Percentiles rank a stretch among this genome's conserved stretches.
These are phyloP conservation scores for Lethenteron reissneri DNA, from an alignment of 2,113 vertebrate species.

Conservation along the genomic window DNA sequence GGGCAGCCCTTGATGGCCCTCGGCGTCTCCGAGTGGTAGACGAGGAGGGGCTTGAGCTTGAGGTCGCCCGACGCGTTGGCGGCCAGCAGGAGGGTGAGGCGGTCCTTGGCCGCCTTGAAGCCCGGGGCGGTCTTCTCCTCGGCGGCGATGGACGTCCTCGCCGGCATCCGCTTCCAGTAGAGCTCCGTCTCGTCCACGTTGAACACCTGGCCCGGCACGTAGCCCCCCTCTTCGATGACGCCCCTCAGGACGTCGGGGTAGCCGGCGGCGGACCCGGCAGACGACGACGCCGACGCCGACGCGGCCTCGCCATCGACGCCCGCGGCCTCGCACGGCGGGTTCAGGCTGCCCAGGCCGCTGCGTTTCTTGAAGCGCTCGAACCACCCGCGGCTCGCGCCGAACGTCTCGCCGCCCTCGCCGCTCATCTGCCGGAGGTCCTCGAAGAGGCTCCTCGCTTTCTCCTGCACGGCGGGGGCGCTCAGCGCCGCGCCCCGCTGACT, in stretches of 20 bases:
- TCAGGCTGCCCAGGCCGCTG: neutral
- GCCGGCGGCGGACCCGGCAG: neutral
- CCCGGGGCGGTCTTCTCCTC: neutral
- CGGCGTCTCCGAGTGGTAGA: conserved; percentile 7
- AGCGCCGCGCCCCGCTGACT: neutral
- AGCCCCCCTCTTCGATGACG: neutral
- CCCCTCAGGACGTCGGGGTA: conserved; percentile 8
- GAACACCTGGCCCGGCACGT: conserved; percentile 8
- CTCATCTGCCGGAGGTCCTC: neutral
- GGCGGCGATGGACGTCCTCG: neutral
- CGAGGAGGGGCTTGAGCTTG: neutral
- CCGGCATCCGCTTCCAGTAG: conserved; percentile 2
- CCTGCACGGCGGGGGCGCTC: neutral
- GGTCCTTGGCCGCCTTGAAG: neutral
- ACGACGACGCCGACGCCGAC: neutral
- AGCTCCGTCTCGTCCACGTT: conserved; percentile 6
- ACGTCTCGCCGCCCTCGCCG: neutral
- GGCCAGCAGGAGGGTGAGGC: conserved; percentile 1
- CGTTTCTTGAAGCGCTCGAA: neutral
- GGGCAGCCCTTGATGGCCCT: conserved; percentile 5
- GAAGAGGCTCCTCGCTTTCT: neutral
- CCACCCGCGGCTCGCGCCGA: neutral
- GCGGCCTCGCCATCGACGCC: neutral
- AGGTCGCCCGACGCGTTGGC: neutral
- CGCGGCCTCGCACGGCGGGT: neutral